Percentiles rank a stretch among this genome's conserved stretches.
These are phyloP conservation scores for Agrenia bidenticulata DNA, from an alignment of 2,888 invertebrate genomes.

Conservation along the genomic window DNA sequence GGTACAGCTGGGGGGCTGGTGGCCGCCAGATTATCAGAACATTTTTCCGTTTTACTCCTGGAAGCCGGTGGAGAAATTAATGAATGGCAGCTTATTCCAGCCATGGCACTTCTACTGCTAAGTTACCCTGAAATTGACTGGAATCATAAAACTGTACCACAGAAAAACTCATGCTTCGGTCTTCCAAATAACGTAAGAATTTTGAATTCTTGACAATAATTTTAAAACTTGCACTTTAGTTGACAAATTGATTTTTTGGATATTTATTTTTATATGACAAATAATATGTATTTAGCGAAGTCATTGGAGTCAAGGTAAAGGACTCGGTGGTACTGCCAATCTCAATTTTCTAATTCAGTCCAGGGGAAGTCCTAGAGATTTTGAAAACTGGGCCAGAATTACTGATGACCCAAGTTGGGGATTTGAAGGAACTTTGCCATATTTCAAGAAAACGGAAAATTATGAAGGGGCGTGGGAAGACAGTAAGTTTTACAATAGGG, in stretches of 20 bases:
- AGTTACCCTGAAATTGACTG: constrained; percentile 58
- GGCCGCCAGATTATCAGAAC: constrained; percentile 60
- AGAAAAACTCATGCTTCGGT: constrained; percentile 50
- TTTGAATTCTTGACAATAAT: background rate
- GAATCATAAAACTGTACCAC: constrained; percentile 60
- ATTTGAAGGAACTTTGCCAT: constrained; percentile 54
- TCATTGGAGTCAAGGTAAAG: constrained; percentile 67
- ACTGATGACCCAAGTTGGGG: constrained; percentile 39
- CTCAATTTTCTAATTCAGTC: constrained; percentile 74
- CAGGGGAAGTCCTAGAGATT: constrained; percentile 70
- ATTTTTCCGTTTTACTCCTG: constrained; percentile 60
- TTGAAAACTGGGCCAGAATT: constrained; percentile 53
- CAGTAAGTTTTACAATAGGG: constrained; percentile 25
- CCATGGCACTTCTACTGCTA: constrained; percentile 56
- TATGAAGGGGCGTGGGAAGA: constrained; percentile 50
- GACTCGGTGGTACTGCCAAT: constrained; percentile 74
- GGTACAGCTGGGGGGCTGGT: constrained; percentile 62
- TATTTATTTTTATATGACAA: background rate
- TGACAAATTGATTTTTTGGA: background rate
- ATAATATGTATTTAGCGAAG: constrained; percentile 26
- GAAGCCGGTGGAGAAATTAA: constrained; percentile 62
- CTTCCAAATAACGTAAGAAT: constrained; percentile 34
- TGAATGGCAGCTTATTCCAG: constrained; percentile 58
- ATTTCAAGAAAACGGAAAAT: constrained; percentile 57
- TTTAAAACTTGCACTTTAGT: background rate